Percentiles rank a stretch among this genome's conserved stretches.
These are phyloP conservation scores for Antheraea assamensis DNA, from an alignment of 2,888 invertebrate genomes.

Conservation along the genomic window DNA sequence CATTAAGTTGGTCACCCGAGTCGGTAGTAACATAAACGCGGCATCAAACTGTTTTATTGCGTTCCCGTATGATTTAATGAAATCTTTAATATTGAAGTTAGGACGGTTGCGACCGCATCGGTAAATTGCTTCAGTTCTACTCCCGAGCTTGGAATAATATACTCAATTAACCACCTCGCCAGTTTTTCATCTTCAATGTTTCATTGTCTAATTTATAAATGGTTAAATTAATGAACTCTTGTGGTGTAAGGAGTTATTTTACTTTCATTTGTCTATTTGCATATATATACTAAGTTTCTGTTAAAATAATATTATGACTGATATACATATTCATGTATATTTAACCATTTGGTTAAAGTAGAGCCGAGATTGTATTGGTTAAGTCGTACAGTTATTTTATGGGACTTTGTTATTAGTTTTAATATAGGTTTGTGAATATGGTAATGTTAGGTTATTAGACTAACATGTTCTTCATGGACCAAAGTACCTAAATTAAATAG, in stretches of 20 bases:
- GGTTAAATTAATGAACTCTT: background rate
- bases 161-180: constrained; percentile 13
- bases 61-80: constrained; percentile 77
- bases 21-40: constrained; percentile 64
- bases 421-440: too few species aligned
- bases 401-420: too few species aligned
- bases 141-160: constrained; percentile 7
- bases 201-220: constrained; percentile 36
- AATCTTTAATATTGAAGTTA: constrained; percentile 80
- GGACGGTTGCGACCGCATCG: constrained; percentile 54
- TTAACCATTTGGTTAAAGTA: too few species aligned
- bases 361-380: too few species aligned
- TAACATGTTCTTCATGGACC: too few species aligned
- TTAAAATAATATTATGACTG: too few species aligned
- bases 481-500: too few species aligned
- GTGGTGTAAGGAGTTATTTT: background rate
- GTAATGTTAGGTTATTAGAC: too few species aligned
- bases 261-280: background rate
- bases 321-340: too few species aligned
- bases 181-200: constrained; percentile 30
- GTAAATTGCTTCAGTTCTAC: constrained; percentile 67
- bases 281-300: too few species aligned
- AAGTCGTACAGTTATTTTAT: too few species aligned
- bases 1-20: constrained; percentile 76
- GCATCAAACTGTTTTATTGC: constrained; percentile 82